Percentiles rank a stretch among this genome's conserved stretches.
phyloP scores from a whole-genome alignment of 2,888 invertebrate genomes.

The Eupithecia dodoneata region DNA sequence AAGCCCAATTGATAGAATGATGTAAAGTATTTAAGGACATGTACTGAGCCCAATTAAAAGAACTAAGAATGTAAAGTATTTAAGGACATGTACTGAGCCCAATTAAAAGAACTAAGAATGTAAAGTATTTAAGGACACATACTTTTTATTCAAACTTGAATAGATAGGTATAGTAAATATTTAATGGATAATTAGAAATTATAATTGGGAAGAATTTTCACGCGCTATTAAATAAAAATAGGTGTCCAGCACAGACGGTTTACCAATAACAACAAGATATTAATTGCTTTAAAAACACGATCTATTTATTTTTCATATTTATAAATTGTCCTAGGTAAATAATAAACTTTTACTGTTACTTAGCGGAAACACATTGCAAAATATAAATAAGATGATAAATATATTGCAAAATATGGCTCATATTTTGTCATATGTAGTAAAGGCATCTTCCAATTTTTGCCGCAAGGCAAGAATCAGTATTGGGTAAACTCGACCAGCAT shows the following conservation, averaged over 20 bases:
- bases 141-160: too few relatives aligned
- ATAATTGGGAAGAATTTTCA: background rate
- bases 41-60: too few relatives aligned
- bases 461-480: background rate
- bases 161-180: too few relatives aligned
- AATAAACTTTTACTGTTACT: too few relatives aligned
- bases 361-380: too few relatives aligned
- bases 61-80: too few relatives aligned
- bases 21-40: background rate
- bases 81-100: too few relatives aligned
- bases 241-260: background rate
- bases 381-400: too few relatives aligned
- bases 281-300: background rate
- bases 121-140: too few relatives aligned
- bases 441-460: background rate
- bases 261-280: too few relatives aligned
- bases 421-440: background rate
- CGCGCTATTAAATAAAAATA: background rate
- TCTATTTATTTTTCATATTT: background rate
- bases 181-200: background rate
- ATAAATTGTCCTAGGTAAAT: background rate
- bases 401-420: too few relatives aligned
- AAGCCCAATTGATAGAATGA: background rate
- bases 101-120: too few relatives aligned
- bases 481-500: background rate